phyloP scores from a whole-genome alignment of 2,797 vertebrate genomes.

The Pangasius krempfi region DNA sequence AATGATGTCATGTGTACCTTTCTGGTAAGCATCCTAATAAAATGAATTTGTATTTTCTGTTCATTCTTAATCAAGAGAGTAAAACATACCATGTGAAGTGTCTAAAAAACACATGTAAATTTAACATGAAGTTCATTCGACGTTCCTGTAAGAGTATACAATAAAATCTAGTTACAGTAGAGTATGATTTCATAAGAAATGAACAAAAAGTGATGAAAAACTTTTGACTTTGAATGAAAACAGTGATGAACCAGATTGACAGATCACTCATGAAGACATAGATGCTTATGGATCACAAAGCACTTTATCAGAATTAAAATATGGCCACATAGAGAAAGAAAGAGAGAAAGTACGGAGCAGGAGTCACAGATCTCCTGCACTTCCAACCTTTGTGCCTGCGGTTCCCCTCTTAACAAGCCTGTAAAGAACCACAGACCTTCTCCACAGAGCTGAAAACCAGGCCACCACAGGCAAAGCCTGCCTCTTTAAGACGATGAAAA shows the following conservation, averaged over 20 bases:
- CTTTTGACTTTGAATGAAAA: not conserved
- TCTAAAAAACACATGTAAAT: not conserved
- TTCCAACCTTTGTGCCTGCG: constrained; percentile 49
- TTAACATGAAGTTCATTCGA: not conserved
- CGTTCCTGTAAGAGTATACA: not conserved
- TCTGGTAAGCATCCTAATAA: not conserved
- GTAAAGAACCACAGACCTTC: constrained; percentile 52
- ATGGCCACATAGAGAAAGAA: not conserved
- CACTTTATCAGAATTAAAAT: not conserved
- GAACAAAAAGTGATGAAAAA: not conserved
- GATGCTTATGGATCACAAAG: not conserved
- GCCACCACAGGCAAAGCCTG: constrained; percentile 57
- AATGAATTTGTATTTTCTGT: not conserved
- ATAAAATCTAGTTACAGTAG: not conserved
- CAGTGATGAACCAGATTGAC: not conserved
- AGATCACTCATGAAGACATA: not conserved
- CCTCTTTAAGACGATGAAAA: constrained; percentile 61
- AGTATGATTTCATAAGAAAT: not conserved
- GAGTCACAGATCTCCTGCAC: constrained; percentile 29
- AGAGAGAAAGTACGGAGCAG: not conserved
- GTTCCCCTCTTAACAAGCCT: constrained; percentile 57
- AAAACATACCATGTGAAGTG: not conserved
- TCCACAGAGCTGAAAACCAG: constrained; percentile 44
- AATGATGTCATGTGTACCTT: not conserved
- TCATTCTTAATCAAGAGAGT: not conserved